Conservation (phyloP, 2,797 vertebrate species). For the Cyclopterus lumpus region DNA sequence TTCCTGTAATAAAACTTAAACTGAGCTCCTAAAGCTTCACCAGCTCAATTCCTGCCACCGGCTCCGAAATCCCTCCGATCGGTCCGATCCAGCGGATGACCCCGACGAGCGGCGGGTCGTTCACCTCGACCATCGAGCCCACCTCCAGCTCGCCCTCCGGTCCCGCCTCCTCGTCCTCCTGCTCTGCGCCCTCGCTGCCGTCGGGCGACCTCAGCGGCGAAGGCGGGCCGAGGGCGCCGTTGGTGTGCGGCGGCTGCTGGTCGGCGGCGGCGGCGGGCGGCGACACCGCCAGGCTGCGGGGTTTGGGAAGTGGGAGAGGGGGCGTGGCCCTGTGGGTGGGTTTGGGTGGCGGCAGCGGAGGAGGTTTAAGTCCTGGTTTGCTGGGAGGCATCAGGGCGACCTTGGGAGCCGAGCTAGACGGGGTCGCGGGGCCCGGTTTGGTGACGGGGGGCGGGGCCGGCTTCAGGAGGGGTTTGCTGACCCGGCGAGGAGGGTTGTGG, state of each 20-base stretch:
- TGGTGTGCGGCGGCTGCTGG: slow-evolving; percentile 39
- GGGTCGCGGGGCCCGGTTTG: slow-evolving; percentile 39
- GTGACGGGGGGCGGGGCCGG: not conserved
- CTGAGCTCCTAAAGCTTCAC: slow-evolving; percentile 56
- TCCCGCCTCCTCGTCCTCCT: slow-evolving; percentile 37
- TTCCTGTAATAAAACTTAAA: not conserved
- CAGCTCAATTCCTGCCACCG: slow-evolving; percentile 87
- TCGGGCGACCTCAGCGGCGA: slow-evolving; percentile 49
- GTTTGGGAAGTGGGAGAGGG: slow-evolving; percentile 56
- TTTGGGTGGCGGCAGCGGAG: slow-evolving; percentile 62
- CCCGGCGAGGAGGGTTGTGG: slow-evolving; percentile 24
- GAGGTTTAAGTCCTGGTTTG: slow-evolving; percentile 57
- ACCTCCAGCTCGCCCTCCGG: slow-evolving; percentile 74
- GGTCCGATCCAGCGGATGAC: slow-evolving; percentile 88
- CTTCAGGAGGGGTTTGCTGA: slow-evolving; percentile 63
- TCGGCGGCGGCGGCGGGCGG: fast-evolving
- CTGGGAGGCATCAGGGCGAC: slow-evolving; percentile 54
- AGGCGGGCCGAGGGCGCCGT: slow-evolving; percentile 58
- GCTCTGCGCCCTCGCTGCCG: not conserved
- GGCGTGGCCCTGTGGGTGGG: slow-evolving; percentile 35
- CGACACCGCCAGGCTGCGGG: slow-evolving; percentile 21
- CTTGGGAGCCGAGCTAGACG: slow-evolving; percentile 31
- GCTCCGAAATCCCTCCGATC: slow-evolving; percentile 72
- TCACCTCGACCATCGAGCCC: slow-evolving; percentile 88
- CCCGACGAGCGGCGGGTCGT: slow-evolving; percentile 86